These are phyloP conservation scores for Xiphias gladius DNA, from an alignment of 2,113 vertebrate species.

Conservation along the genomic window DNA sequence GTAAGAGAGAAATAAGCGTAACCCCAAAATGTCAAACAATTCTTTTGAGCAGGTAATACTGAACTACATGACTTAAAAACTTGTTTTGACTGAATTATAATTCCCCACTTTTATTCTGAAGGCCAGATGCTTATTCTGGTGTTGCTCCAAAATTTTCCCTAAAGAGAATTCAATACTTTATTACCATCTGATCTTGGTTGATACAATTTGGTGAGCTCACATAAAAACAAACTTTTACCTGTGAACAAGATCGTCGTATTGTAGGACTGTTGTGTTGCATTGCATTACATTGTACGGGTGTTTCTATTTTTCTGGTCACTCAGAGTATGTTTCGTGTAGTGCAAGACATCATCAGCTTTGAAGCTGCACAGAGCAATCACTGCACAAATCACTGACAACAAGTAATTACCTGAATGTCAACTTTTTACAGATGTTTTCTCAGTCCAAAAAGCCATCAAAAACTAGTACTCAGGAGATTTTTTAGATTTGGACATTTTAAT, in stretches of 20 bases:
- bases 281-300: neutral
- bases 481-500: slow-evolving; percentile 3
- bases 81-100: neutral
- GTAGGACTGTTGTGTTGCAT: neutral
- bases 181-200: neutral
- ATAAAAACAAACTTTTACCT: neutral
- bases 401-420: neutral
- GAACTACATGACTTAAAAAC: too few relatives aligned
- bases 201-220: neutral
- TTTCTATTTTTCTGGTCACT: neutral
- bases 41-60: neutral
- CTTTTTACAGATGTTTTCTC: slow-evolving; percentile 22
- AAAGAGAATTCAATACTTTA: too few relatives aligned
- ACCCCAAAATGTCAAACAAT: too few relatives aligned
- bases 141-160: too few relatives aligned
- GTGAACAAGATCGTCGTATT: neutral
- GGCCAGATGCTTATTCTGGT: neutral
- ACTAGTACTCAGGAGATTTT: neutral
- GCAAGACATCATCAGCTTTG: neutral
- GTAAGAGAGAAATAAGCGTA: too few relatives aligned
- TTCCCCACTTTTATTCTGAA: neutral
- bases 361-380: neutral
- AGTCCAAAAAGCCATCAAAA: slow-evolving; percentile 6
- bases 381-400: slow-evolving; percentile 4
- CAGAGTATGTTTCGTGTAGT: neutral